phyloP scores from a whole-genome alignment of 2,113 vertebrate species.

The Eira barbara region DNA sequence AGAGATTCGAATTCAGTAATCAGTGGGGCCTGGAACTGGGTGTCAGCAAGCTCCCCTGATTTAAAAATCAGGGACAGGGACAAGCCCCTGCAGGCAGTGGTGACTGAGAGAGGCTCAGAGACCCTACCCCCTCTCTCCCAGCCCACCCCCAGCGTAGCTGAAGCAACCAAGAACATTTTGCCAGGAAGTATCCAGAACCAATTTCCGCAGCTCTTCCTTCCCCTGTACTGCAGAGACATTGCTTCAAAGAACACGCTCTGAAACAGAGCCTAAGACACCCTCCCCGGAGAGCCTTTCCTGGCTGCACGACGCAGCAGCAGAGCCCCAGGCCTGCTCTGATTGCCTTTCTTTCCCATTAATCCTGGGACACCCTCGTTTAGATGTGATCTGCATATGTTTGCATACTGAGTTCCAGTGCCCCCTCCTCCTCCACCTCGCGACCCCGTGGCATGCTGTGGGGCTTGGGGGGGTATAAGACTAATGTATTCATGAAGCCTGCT shows the following conservation, averaged over 20 bases:
- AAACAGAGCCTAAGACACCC: constrained; percentile 38
- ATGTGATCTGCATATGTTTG: constrained; percentile 64
- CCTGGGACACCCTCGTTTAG: constrained; percentile 34
- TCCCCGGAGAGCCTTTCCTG: constrained; percentile 27
- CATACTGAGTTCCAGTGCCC: constrained; percentile 7
- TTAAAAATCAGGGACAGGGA: constrained; percentile 44
- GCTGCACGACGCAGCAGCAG: background rate
- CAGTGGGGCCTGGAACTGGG: constrained; percentile 29
- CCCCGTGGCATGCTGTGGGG: background rate
- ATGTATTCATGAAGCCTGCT: constrained; percentile 52
- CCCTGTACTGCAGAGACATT: constrained; percentile 39
- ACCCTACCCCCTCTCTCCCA: background rate
- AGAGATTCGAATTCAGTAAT: constrained; percentile 49
- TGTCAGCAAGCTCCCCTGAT: constrained; percentile 37
- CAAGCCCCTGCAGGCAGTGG: background rate
- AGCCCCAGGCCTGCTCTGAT: constrained; percentile 37
- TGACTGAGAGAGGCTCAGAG: constrained; percentile 27
- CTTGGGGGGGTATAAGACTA: constrained; percentile 41
- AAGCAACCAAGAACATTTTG: constrained; percentile 61
- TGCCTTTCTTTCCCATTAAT: constrained; percentile 44
- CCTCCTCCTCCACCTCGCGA: background rate
- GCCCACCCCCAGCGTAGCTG: constrained; percentile 24
- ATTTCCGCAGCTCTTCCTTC: constrained; percentile 70
- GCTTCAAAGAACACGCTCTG: constrained; percentile 54
- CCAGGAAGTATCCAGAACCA: constrained; percentile 68